Conservation (phyloP, 2,113 vertebrate species). For the Potamarius usumacintae region DNA sequence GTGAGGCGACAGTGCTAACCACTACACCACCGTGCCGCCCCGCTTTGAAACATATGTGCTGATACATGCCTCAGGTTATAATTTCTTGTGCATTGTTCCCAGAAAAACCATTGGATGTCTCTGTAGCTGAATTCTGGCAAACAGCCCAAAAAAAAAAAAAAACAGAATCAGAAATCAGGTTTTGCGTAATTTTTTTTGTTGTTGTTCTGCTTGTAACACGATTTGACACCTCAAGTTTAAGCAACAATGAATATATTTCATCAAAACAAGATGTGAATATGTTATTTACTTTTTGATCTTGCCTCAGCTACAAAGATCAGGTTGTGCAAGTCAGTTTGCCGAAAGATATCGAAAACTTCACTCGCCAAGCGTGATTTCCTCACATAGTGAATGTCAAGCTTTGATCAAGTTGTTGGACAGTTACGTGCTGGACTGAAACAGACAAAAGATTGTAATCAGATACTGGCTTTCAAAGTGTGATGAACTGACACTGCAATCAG, state of each 20-base stretch:
- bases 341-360: neutral
- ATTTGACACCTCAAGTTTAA: neutral
- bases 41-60: neutral
- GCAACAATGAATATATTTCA: neutral
- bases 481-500: neutral
- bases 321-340: neutral
- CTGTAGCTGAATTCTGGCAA: neutral
- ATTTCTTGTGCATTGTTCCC: neutral
- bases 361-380: neutral
- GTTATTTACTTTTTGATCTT: neutral
- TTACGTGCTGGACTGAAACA: neutral
- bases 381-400: neutral
- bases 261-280: neutral
- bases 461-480: neutral
- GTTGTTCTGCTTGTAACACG: neutral
- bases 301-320: neutral
- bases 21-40: too few species aligned
- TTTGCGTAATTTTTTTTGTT: too few species aligned
- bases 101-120: neutral
- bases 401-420: neutral
- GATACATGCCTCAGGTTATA: neutral
- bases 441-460: neutral
- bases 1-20: too few species aligned
- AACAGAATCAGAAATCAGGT: neutral
- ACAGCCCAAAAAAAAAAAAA: neutral